Base-by-base conservation (phyloP, 2,797 vertebrate species). In the Tenualosa ilisha region DNA sequence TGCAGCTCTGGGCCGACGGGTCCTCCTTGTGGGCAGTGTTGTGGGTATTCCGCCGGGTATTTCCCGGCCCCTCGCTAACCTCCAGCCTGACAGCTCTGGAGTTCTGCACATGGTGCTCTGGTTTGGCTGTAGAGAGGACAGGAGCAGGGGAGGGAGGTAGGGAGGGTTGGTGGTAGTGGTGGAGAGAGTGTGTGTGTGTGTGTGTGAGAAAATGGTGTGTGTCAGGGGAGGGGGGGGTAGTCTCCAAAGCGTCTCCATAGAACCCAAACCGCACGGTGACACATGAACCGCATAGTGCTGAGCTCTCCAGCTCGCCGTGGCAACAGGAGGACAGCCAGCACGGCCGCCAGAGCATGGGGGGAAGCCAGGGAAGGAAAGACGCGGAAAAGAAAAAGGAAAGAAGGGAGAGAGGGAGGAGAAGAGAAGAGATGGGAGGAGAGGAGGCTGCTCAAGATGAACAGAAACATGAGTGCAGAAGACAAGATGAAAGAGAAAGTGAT, bases 41-140 rank as follows among this genome's bases (percentile, higher is more conserved):
- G 56, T 22, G 81, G 22, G 53, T 75, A 84, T 84, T 81, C 37
- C 63, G 31, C 82, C 50, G 89, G 92, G 91, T 92, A 91, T 94
- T 94, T 92, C 91, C 93, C 91, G 90, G 92, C 93, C 92, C 94
- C 89, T 91, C 61, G 50, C 83, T 93, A 93, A 94, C 93, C 92
- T 90, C 88, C 86, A 87, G 86, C 86, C 88, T 88, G 83, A 83
- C 68, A 86, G 72, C 81, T 51, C 81, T 79, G 40, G 37, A 79
- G 72, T 20, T 22, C 72, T 79, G 40, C 72, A 79, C 9, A 81
- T 88, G 87, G 86, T 9, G 82, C 88, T 92, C 88, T 90, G 91
- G 91, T 93, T 91, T 85, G 85, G 83, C 88, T 87, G 85, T 9
- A 13, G 17, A 6, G 17, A 79, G 72, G 20, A n/a, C 72, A 79